Percentiles rank a stretch among this genome's conserved stretches.
These are phyloP conservation scores for Notothenia rossii DNA, from an alignment of 2,113 vertebrate species.

Conservation along the genomic window DNA sequence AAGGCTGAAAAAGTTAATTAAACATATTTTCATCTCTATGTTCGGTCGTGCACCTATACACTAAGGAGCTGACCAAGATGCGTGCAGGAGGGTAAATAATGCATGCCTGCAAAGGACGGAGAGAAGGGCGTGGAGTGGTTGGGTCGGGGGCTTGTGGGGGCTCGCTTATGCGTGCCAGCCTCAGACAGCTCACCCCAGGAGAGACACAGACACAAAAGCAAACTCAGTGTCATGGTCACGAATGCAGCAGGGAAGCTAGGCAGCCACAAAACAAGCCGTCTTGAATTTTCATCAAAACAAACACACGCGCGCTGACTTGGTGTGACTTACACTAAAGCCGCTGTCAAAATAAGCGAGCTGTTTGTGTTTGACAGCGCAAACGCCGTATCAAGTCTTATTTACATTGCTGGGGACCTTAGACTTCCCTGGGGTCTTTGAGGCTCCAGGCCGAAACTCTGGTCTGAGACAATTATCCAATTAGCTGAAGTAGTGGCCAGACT, in stretches of 20 bases:
- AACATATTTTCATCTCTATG: background rate
- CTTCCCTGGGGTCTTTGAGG: constrained; percentile 36
- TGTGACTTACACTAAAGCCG: constrained; percentile 41
- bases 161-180: constrained; percentile 73
- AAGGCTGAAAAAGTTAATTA: background rate
- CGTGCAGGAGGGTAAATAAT: constrained; percentile 70
- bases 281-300: constrained; percentile 68
- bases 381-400: constrained; percentile 48
- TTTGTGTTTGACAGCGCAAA: constrained; percentile 40
- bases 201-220: constrained; percentile 63
- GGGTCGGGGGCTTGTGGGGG: constrained; percentile 64
- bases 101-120: constrained; percentile 69
- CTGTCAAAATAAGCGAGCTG: constrained; percentile 48
- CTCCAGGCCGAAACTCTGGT: constrained; percentile 58
- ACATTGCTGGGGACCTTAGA: constrained; percentile 42
- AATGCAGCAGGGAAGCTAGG: constrained; percentile 59
- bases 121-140: constrained; percentile 44
- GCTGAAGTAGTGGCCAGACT: constrained; percentile 61
- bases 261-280: constrained; percentile 55
- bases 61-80: constrained; percentile 44
- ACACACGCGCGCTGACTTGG: constrained; percentile 50
- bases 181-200: constrained; percentile 73
- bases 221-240: constrained; percentile 46
- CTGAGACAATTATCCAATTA: constrained; percentile 81
- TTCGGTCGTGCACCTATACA: constrained; percentile 22